These are phyloP conservation scores for Microvelia longipes DNA, from an alignment of 1,140 invertebrate genomes.

Conservation along the genomic window DNA sequence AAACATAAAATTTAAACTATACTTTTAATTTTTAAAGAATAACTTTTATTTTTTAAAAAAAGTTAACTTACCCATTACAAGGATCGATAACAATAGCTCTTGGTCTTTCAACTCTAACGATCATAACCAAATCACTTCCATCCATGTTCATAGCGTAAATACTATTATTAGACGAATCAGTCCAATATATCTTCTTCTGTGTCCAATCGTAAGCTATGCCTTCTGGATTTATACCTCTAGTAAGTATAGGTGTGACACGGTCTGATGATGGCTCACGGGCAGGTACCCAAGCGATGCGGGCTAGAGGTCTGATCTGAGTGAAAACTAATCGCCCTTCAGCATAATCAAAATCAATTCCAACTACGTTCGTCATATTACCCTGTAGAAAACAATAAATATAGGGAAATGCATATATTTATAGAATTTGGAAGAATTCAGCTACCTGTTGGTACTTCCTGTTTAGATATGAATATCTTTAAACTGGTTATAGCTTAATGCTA, in stretches of 20 bases:
- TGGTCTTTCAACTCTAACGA: conserved; percentile 78
- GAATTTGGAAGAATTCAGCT: too few species aligned
- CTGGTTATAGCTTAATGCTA: too few species aligned
- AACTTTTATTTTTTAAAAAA: too few species aligned
- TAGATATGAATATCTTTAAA: too few species aligned
- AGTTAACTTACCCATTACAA: conserved; percentile 65
- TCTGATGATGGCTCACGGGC: conserved; percentile 44
- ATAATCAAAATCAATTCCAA: conserved; percentile 92
- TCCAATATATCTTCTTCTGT: conserved; percentile 92
- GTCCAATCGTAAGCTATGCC: conserved; percentile 96
- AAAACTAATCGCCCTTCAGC: conserved; percentile 72
- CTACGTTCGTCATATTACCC: conserved; percentile 86
- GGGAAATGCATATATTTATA: too few species aligned
- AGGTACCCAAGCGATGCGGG: conserved; percentile 65
- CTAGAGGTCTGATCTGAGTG: conserved; percentile 81
- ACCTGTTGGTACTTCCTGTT: too few species aligned
- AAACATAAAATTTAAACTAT: too few species aligned
- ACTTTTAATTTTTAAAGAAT: too few species aligned
- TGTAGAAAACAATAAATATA: conserved; percentile 24
- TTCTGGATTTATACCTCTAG: conserved; percentile 77
- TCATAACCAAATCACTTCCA: conserved; percentile 79
- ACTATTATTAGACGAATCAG: conserved; percentile 82
- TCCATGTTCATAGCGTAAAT: conserved; percentile 91
- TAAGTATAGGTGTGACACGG: conserved; percentile 56
- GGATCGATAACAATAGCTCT: conserved; percentile 92